Base-by-base conservation (phyloP, 1,140 invertebrate species). In the Diprion similis region DNA sequence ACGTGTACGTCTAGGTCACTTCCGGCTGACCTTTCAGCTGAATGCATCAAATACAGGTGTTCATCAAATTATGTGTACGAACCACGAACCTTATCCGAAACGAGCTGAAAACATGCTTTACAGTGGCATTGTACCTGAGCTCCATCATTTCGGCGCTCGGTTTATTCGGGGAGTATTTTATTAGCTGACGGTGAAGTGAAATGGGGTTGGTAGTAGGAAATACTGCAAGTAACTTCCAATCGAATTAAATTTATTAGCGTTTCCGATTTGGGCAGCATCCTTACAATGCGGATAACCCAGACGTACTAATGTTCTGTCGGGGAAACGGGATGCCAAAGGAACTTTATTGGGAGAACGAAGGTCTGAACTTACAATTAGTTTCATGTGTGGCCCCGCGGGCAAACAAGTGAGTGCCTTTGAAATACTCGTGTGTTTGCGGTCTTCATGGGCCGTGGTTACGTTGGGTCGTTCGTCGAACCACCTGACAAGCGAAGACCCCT, bases 401-500 rank as follows among this genome's bases (percentile, higher is more conserved):
- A 9, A 59, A 59, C 10, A 68, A 51, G 67, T 45, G 70, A 75
- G 72, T 68, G 68, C 68, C 51, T 71, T 73, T 70, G 70, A 77
- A 79, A 75, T 78, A 77, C 74, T 68, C 70, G 77, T 74, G 76
- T 78, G 78, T 77, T 78, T 78, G 78, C 69, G 78, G 77, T 75
- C 66, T 70, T 72, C 71, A 68, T 37, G 24, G 24, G 24, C 72
- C 72, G 70, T 72, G 75, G 75, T 73, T 71, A 64, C 65, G 70
- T 68, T 64, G 64, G 70, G 76, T 75, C 71, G 75, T 77, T 70
- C 66, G 67, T 67, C 13, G 17, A 18, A 17, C 13, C 37, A 68
- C 6, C 11, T 15, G 19, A 68, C 10, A 68, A 18, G 18, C 15
- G 15, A 68, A 68, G 37, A 68, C 3, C 13, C 74, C 65, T 45